Conservation (phyloP, 2,797 vertebrate genomes). For the Phrynocephalus forsythii region DNA sequence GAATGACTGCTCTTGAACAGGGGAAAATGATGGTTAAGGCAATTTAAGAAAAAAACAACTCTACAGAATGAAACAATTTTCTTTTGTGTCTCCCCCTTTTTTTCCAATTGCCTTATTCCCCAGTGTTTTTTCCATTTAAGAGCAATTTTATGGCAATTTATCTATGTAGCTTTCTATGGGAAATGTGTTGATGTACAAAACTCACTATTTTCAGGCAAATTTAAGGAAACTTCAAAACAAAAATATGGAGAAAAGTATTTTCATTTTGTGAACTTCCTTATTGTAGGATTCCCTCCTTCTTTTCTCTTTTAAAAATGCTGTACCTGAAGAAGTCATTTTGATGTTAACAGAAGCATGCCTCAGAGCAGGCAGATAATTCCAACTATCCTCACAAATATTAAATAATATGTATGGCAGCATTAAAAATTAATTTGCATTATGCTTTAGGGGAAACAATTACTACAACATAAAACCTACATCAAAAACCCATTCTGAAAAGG, state of each 20-base stretch:
- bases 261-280: constrained; percentile 29
- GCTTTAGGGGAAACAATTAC: constrained; percentile 72
- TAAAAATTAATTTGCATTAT: constrained; percentile 74
- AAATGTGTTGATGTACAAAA: constrained; percentile 37
- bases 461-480: constrained; percentile 62
- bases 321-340: constrained; percentile 20
- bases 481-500: constrained; percentile 67
- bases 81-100: constrained; percentile 45
- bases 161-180: constrained; percentile 35
- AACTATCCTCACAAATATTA: constrained; percentile 69
- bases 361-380: constrained; percentile 64
- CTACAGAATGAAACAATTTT: constrained; percentile 48
- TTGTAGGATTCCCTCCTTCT: neutral
- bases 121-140: constrained; percentile 45
- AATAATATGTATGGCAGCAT: constrained; percentile 68
- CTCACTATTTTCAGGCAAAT: constrained; percentile 34
- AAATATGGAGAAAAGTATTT: constrained; percentile 30
- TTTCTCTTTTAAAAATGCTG: neutral
- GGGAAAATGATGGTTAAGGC: constrained; percentile 26
- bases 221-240: constrained; percentile 53
- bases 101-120: constrained; percentile 50
- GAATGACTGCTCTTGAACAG: constrained; percentile 13
- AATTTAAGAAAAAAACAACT: constrained; percentile 38
- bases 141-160: constrained; percentile 45
- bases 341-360: constrained; percentile 37